A percentile compares a stretch with the other conserved stretches of the same genome.
These are phyloP conservation scores for Nothocercus nigrocapillus DNA, from an alignment of 2,113 vertebrate genomes.

Conservation along the genomic window DNA sequence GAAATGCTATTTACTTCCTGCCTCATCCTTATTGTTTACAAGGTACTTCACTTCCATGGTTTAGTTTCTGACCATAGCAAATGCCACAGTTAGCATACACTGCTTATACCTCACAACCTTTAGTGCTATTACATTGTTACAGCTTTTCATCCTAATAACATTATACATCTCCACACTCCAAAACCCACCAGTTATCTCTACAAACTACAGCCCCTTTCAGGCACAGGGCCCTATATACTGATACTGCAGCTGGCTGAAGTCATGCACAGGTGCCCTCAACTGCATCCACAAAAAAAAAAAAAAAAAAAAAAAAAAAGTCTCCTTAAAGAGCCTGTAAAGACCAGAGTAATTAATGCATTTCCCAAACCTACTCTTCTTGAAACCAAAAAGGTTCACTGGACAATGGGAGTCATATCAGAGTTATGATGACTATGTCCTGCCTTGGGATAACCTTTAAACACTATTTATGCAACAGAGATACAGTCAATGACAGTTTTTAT, in stretches of 20 bases:
- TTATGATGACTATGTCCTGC: not conserved
- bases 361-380: not conserved
- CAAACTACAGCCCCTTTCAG: not conserved
- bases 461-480: not conserved
- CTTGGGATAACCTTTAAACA: not conserved
- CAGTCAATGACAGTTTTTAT: not conserved
- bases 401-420: not conserved
- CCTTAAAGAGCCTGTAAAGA: not conserved
- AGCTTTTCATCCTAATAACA: not conserved
- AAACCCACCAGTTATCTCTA: not conserved
- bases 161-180: accelerated
- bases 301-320: not conserved
- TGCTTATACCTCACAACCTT: not conserved
- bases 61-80: not conserved
- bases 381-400: not conserved
- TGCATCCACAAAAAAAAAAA: not conserved
- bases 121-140: not conserved
- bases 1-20: not conserved
- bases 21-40: not conserved
- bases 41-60: not conserved
- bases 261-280: not conserved
- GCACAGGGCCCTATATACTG: not conserved
- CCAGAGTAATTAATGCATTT: not conserved
- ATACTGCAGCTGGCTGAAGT: not conserved
- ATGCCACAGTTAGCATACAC: not conserved